A percentile compares a stretch with the other conserved stretches of the same genome.
These are phyloP conservation scores for Temnopleurus reevesii DNA, from an alignment of 53 echinoderm and acorn worm species.

Conservation along the genomic window DNA sequence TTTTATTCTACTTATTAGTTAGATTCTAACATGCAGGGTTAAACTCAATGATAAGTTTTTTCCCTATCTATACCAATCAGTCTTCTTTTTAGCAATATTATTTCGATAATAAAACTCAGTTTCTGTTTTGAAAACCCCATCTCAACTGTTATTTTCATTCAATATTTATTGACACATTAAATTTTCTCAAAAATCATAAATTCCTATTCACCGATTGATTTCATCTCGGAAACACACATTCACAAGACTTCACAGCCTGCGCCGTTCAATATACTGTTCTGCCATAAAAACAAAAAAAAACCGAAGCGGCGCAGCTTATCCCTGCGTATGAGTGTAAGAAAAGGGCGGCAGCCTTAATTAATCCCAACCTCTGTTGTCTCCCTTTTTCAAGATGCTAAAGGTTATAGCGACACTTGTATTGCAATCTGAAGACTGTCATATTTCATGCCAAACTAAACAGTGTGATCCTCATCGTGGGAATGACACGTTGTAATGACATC, in stretches of 20 bases:
- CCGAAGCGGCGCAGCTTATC: background rate
- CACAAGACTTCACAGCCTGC: background rate
- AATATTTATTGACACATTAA: no score
- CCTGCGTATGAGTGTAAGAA: background rate
- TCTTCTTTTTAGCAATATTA: no score
- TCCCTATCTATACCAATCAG: no score
- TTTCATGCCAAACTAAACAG: background rate
- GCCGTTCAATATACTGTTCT: constrained; percentile 7
- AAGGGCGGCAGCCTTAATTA: constrained; percentile 7
- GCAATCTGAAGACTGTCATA: background rate
- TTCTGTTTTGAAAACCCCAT: no score
- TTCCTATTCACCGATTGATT: background rate
- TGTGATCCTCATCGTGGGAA: background rate
- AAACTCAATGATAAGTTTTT: no score
- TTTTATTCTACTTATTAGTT: no score
- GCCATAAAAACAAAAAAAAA: no score
- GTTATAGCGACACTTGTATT: constrained; percentile 6
- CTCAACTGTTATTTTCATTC: no score
- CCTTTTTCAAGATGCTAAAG: background rate
- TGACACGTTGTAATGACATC: background rate
- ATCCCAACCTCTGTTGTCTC: background rate
- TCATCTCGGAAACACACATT: background rate
- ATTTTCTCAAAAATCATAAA: no score
- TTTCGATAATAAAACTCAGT: no score
- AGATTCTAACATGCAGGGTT: no score